Base-by-base conservation (phyloP, 2,888 invertebrate species). In the Hydrotaea diabolus region DNA sequence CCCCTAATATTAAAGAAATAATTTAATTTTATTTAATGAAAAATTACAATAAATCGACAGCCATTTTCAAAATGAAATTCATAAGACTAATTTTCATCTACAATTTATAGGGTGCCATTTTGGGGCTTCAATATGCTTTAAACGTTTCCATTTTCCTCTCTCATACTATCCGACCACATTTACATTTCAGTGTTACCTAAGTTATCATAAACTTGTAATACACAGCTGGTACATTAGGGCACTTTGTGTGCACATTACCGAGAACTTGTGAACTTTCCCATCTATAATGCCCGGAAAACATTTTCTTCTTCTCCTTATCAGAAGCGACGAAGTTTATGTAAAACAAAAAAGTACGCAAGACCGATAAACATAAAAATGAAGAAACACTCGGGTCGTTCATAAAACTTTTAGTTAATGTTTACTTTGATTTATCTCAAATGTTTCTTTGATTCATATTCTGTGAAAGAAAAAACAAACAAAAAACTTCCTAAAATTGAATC, bases 241-340 rank as follows among this genome's bases (percentile, higher is more conserved):
- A 21, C 13, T 43, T 66, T 43, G 43, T 21, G 13, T 69, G 46
- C 43, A 43, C 43, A 23, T 36, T 7, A 46, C 23, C 43, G 15
- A 64, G 53, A 77, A 72, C 62, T 36, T 73, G 64, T 71, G 59
- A 76, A 80, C 49, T 77, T 81, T 81, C 36, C 66, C 81, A 77
- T 81, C 72, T 77, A 77, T 66, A n/a, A 46, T 49, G 15, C 26
- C 31, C 23, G 3, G 31, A 31, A 64, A 21, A 23, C 21, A 46
- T 23, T 69, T 39, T 39, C 39, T 11, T 46, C 23, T 46, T 46
- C 69, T 43, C 46, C 43, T 69, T 46, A 69, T 69, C 69, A 69
- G 23, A 21, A 43, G 66, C 66, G 23, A 31, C n/a, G 62, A 46
- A 23, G n/a, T 69, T 69, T 69, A 69, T 69, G 69, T 19, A 46